Base-by-base conservation (phyloP, 2,113 vertebrate species). In the Indicator indicator region DNA sequence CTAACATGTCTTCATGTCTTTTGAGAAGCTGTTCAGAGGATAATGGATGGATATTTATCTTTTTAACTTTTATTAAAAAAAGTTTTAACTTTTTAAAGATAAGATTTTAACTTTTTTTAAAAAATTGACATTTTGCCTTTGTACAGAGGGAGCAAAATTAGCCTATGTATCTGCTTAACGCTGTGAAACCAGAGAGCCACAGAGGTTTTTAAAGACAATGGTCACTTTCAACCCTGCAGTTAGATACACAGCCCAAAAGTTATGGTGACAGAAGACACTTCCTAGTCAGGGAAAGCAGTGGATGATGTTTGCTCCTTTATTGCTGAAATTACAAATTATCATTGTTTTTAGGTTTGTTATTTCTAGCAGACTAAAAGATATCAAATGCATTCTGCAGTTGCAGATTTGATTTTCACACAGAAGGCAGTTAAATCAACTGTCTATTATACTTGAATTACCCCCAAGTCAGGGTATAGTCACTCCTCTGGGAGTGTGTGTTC, bases 381-480 rank as follows among this genome's bases (percentile, higher is more conserved):
- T 75, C 36, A 81, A 30, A 33, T 23, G 28, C 15, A 1, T 87
- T 87, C 1, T 2, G 80, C 88, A 92, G 52, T 73, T 69, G 46
- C 67, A 78, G 73, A 44, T 82, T 17, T 70, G 42, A 58, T 94
- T 92, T 93, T 40, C 52, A 79, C 64, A 64, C 40, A 90, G 74
- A 60, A 90, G 75, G 70, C 44, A 24, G 18, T 59, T 92, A 63
- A 83, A 90, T 78, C 32, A 27, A 46, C 58, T 52, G 56, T 88
- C 73, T 96, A 97, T 96, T 93, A 58, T 77, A 76, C 58, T 83
- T 83, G 40, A 67, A 60, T 87, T 96, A 83, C 74, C 58, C 72
- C 79, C 73, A 92, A 94, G 69, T 28, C 24, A 55, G 8, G 38
- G 33, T 23, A 38, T 32, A 65, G 68, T 82, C 50, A 3, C 64